Base-by-base conservation (phyloP, 2,888 invertebrate species). In the Dynastes hyllus region DNA sequence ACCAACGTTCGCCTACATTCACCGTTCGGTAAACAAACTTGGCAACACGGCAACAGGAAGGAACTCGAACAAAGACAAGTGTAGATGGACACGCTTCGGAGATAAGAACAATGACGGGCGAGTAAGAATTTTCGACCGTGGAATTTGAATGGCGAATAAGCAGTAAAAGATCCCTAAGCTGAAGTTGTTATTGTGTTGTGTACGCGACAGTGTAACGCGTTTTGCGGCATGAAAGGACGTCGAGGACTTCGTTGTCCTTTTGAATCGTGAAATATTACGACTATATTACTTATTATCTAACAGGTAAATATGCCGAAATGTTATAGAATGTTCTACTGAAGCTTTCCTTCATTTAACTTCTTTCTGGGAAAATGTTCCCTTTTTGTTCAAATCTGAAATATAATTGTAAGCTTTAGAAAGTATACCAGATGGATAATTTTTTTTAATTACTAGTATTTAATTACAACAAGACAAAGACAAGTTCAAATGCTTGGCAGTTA, bases 21-120 rank as follows among this genome's bases (percentile, higher is more conserved):
- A 58, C 55, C n/a, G 32, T 32, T 55, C 55, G 32, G 71, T 58
- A 71, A 71, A 55, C 71, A 71, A 55, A 71, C 58, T 71, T 71
- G n/a, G 55, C 16, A 51, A n/a, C 51, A 55, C 53, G 55, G 58
- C 16, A 71, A 58, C 71, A 71, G 71, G 71, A 71, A 71, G 71
- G 71, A 71, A 71, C 58, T 37, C 32, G 71, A 71, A 71, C 58
- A 71, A 71, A 71, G 71, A 55, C 58, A 58, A 71, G 55, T 71
- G 71, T 71, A 58, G 71, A 58, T 71, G 71, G 71, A 71, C 71
- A 71, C 58, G 71, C 40, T 71, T 71, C 16, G 71, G 22, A 37
- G 71, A 55, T 29, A 71, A 13, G 71, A 71, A 71, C 55, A 71
- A 71, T 71, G 55, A 71, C 58, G 71, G 22, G 55, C 32, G 58